Percentiles rank a stretch among this genome's conserved stretches.
Evolutionary conservation across 1,140 invertebrate genomes (phyloP).

Genomic region (Battus philenor): DNA sequence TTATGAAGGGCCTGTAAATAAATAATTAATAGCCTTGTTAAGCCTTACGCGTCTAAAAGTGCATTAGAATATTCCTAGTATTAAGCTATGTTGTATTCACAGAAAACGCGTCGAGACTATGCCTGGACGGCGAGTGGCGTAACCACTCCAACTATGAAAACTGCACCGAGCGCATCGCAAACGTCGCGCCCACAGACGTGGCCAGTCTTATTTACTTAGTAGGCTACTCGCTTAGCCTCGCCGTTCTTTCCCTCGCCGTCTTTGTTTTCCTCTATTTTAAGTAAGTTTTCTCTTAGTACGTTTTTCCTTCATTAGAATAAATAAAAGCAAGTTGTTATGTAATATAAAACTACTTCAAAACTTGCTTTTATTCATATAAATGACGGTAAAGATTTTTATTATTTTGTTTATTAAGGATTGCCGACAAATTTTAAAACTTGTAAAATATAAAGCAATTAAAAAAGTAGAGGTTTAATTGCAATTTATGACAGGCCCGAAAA

Average conservation of each 20-base stretch:
- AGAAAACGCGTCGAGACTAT: constrained; percentile 86
- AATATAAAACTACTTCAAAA: too few species aligned
- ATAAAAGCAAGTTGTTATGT: too few species aligned
- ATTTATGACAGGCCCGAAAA: too few species aligned
- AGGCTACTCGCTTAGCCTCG: constrained; percentile 86
- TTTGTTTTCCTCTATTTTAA: constrained; percentile 90
- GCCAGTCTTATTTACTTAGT: constrained; percentile 83
- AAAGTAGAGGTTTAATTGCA: too few species aligned
- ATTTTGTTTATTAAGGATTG: too few species aligned
- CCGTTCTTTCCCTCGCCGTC: constrained; percentile 85
- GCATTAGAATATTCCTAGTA: constrained; percentile 2
- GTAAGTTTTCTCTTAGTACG: constrained; percentile 88
- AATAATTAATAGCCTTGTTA: neutral
- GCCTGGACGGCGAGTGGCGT: constrained; percentile 84
- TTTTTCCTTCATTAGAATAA: too few species aligned
- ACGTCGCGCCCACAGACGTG: constrained; percentile 74
- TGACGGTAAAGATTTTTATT: too few species aligned
- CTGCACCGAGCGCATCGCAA: constrained; percentile 76
- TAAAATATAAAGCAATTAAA: too few species aligned
- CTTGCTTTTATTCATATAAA: too few species aligned
- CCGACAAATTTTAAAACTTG: too few species aligned
- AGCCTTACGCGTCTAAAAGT: neutral
- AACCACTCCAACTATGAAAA: constrained; percentile 81
- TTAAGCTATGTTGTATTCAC: constrained; percentile 32
- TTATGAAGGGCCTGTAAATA: neutral